These are phyloP conservation scores for Montipora cactus DNA, from an alignment of 64 coral and sea anemone species.

Conservation along the genomic window DNA sequence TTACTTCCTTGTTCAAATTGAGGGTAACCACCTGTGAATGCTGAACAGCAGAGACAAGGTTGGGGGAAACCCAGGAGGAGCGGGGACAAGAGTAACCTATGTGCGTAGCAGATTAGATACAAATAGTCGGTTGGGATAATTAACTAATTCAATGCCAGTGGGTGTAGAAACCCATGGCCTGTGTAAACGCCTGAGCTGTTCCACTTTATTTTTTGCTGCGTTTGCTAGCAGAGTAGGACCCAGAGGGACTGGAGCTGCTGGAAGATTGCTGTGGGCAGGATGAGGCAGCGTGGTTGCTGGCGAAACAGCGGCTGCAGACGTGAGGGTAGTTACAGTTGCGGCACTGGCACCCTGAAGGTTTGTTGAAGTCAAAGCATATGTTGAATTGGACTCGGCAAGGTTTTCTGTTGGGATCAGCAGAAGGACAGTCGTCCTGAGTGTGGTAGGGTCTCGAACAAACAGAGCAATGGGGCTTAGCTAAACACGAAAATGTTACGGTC, in stretches of 20 bases:
- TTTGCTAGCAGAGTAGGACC: background rate
- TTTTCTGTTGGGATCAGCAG: background rate
- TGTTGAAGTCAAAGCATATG: background rate
- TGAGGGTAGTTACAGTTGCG: background rate
- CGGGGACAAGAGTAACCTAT: background rate
- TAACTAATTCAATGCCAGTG: background rate
- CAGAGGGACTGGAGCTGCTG: background rate
- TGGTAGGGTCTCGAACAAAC: background rate
- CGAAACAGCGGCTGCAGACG: background rate
- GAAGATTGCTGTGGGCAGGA: no score
- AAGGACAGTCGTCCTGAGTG: background rate
- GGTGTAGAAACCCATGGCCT: background rate
- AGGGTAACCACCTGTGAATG: background rate
- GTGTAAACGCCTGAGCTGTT: background rate
- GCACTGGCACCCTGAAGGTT: background rate
- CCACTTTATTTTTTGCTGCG: background rate
- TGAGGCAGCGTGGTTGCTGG: background rate
- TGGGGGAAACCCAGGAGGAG: no score
- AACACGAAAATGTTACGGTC: background rate
- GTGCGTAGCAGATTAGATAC: no score
- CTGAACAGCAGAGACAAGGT: background rate
- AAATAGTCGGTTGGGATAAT: no score
- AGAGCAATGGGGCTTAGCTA: background rate
- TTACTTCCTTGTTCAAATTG: background rate
- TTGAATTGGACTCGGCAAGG: background rate